Evolutionary conservation across 2,888 invertebrate genomes (phyloP).

Genomic region (Tipula lateralis): DNA sequence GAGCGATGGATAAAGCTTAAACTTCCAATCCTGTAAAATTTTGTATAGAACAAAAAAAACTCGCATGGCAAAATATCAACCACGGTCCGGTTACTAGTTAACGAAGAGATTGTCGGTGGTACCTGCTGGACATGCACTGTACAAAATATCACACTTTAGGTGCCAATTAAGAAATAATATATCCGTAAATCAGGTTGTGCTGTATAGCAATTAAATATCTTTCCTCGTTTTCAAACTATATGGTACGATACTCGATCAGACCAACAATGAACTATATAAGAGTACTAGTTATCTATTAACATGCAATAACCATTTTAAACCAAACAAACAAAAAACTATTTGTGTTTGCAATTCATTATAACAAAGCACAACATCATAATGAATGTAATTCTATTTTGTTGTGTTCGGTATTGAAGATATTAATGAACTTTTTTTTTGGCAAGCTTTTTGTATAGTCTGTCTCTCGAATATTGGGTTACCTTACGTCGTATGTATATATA

Average conservation of each 20-base stretch:
- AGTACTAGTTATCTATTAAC: not conserved
- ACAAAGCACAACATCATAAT: not conserved
- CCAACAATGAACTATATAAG: not conserved
- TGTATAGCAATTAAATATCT: not conserved
- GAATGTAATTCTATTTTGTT: not conserved
- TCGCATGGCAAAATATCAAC: too few relatives aligned
- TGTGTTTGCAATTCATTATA: constrained; percentile 11
- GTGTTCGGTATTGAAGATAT: not conserved
- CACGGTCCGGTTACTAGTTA: too few relatives aligned
- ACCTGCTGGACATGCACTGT: too few relatives aligned
- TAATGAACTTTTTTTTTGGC: not conserved
- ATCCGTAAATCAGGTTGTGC: not conserved
- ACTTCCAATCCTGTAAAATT: too few relatives aligned
- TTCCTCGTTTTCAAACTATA: not conserved
- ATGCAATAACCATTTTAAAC: not conserved
- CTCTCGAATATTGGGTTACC: not conserved
- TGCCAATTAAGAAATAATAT: too few relatives aligned
- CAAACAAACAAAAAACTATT: not conserved
- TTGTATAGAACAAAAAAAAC: too few relatives aligned
- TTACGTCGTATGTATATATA: too few relatives aligned
- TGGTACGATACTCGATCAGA: not conserved
- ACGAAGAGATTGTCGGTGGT: too few relatives aligned
- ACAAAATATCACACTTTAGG: too few relatives aligned
- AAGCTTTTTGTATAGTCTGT: not conserved
- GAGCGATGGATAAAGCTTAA: too few relatives aligned